Conservation (phyloP, 2,888 invertebrate species). For the Epinotia brunnichana region DNA sequence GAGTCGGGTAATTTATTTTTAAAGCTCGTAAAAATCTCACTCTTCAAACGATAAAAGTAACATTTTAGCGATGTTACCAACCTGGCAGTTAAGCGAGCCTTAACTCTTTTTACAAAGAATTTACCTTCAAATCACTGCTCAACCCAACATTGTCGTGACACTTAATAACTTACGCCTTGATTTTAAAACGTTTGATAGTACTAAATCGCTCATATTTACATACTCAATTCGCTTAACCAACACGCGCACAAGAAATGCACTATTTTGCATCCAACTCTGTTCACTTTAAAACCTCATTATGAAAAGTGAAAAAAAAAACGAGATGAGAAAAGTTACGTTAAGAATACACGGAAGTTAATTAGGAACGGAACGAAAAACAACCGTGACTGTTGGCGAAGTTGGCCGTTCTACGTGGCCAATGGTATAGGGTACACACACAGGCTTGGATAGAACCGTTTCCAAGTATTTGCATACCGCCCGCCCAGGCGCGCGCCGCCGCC, state of each 20-base stretch:
- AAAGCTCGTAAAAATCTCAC: slow-evolving; percentile 81
- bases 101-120: slow-evolving; percentile 58
- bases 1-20: slow-evolving; percentile 78
- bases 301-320: slow-evolving; percentile 65
- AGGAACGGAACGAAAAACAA: slow-evolving; percentile 84
- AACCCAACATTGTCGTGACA: slow-evolving; percentile 68
- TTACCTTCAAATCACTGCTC: slow-evolving; percentile 68
- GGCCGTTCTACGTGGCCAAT: slow-evolving; percentile 83
- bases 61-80: slow-evolving; percentile 76
- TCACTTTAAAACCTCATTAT: slow-evolving; percentile 71
- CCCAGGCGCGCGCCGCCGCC: slow-evolving; percentile 82
- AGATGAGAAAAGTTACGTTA: slow-evolving; percentile 83
- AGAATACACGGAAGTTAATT: slow-evolving; percentile 84
- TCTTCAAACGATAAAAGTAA: slow-evolving; percentile 79
- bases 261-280: slow-evolving; percentile 74
- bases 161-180: slow-evolving; percentile 64
- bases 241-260: slow-evolving; percentile 64
- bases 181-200: slow-evolving; percentile 59
- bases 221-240: slow-evolving; percentile 61
- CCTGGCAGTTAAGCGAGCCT: slow-evolving; percentile 64
- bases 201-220: slow-evolving; percentile 65
- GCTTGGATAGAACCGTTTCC: slow-evolving; percentile 72
- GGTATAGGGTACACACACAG: slow-evolving; percentile 79
- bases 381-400: slow-evolving; percentile 85
- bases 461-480: slow-evolving; percentile 85